These are phyloP conservation scores for Drosophila hamatofila DNA, from an alignment of 2,888 invertebrate genomes.

Conservation along the genomic window DNA sequence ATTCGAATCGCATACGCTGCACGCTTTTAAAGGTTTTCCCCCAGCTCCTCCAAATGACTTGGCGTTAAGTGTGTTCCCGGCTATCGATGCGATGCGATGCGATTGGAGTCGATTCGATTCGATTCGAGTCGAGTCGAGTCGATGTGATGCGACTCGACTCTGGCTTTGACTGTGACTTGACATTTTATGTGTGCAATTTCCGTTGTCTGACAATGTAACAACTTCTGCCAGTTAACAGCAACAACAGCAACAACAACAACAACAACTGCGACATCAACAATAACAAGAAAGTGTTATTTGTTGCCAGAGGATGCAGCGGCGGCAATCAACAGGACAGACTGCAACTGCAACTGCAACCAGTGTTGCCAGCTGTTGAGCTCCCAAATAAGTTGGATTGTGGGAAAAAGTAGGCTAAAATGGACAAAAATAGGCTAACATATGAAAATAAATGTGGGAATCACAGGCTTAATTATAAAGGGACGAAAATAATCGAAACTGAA, in stretches of 20 bases:
- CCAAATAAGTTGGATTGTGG: too few relatives aligned
- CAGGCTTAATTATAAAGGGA: too few relatives aligned
- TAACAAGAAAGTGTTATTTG: conserved; percentile 22
- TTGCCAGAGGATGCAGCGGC: conserved; percentile 34
- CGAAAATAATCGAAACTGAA: too few relatives aligned
- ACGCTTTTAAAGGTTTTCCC: conserved; percentile 27
- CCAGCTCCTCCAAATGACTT: conserved; percentile 35
- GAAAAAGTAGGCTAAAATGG: too few relatives aligned
- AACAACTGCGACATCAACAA: conserved; percentile 9
- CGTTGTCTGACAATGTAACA: conserved; percentile 73
- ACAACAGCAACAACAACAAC: conserved; percentile 11
- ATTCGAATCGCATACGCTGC: conserved; percentile 40
- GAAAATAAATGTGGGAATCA: too few relatives aligned
- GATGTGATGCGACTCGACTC: conserved; percentile 27
- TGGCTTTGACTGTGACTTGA: conserved; percentile 47
- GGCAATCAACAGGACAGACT: conserved; percentile 29
- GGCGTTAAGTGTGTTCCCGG: conserved; percentile 38
- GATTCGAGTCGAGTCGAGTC: conserved; percentile 32
- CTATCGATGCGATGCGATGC: conserved; percentile 46
- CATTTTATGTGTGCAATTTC: conserved; percentile 73
- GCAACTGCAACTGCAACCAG: conserved; percentile 18
- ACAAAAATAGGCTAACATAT: too few relatives aligned
- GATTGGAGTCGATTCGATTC: conserved; percentile 8
- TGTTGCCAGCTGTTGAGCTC: too few relatives aligned
- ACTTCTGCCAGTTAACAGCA: conserved; percentile 63